These are phyloP conservation scores for Eucera pruinosa DNA, from an alignment of 2,888 invertebrate genomes.

Conservation along the genomic window DNA sequence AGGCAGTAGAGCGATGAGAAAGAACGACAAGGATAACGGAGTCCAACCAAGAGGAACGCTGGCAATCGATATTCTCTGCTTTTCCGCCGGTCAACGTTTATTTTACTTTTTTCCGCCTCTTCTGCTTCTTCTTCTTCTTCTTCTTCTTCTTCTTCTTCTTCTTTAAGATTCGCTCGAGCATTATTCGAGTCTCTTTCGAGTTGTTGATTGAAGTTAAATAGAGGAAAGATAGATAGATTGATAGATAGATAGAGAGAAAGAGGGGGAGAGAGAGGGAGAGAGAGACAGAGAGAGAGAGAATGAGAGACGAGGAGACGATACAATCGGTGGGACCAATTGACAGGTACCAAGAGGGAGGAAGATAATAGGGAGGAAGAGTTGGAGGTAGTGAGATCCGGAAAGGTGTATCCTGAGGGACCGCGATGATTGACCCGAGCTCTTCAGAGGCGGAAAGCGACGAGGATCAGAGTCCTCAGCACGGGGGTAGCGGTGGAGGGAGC, in stretches of 20 bases:
- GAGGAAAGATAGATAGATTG: too few relatives aligned
- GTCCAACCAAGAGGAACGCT: neutral
- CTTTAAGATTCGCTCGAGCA: too few relatives aligned
- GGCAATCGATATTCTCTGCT: conserved; percentile 70
- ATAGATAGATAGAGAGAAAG: too few relatives aligned
- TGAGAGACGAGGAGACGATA: too few relatives aligned
- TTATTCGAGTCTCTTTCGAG: too few relatives aligned
- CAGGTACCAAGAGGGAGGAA: too few relatives aligned
- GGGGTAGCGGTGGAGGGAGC: conserved; percentile 75
- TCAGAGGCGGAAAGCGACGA: conserved; percentile 98
- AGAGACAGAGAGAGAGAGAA: neutral
- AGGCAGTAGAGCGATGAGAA: conserved; percentile 33
- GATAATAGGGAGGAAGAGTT: too few relatives aligned
- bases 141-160: neutral
- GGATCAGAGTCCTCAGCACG: conserved; percentile 89
- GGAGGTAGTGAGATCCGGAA: conserved; percentile 34
- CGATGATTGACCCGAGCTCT: conserved; percentile 97
- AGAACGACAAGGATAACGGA: conserved; percentile 21
- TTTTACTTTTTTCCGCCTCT: neutral
- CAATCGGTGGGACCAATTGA: too few relatives aligned
- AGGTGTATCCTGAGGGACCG: conserved; percentile 32
- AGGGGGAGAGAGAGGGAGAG: too few relatives aligned
- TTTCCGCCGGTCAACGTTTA: conserved; percentile 61
- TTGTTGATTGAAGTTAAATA: too few relatives aligned
- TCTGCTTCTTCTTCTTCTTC: conserved; percentile 38